These are phyloP conservation scores for Ictalurus punctatus DNA, from an alignment of 2,113 vertebrate genomes.

Conservation along the genomic window DNA sequence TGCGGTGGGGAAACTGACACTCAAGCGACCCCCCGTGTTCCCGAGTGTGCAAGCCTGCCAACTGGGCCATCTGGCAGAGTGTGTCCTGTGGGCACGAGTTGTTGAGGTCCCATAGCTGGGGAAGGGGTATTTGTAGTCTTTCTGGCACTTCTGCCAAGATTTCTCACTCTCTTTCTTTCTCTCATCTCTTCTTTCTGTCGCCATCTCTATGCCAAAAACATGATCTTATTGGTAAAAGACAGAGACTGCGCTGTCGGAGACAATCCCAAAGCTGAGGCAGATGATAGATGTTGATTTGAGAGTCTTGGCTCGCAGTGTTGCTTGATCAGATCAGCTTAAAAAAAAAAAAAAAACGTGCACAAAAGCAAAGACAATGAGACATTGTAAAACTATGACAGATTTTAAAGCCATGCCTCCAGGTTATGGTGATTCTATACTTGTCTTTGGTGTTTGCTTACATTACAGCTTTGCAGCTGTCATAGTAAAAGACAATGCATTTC, in stretches of 20 bases:
- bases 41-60: conserved; percentile 38
- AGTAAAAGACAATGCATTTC: neutral
- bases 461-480: neutral
- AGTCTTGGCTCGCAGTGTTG: neutral
- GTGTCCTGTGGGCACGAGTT: conserved; percentile 52
- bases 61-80: conserved; percentile 57
- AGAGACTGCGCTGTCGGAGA: neutral
- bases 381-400: neutral
- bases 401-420: neutral
- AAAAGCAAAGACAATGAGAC: neutral
- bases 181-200: neutral
- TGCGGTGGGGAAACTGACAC: conserved; percentile 38
- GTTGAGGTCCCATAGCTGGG: conserved; percentile 42
- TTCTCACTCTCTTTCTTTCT: conserved; percentile 28
- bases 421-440: neutral
- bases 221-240: conserved; percentile 32
- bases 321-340: conserved; percentile 17
- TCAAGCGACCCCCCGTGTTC: conserved; percentile 10
- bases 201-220: conserved; percentile 37
- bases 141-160: conserved; percentile 39
- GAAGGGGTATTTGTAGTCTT: conserved; percentile 48
- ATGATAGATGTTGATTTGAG: neutral
- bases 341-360: neutral
- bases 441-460: neutral
- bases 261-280: neutral